These are phyloP conservation scores for Palythoa heliodiscus DNA, from an alignment of 92 coral and sea anemone species.

Conservation along the genomic window DNA sequence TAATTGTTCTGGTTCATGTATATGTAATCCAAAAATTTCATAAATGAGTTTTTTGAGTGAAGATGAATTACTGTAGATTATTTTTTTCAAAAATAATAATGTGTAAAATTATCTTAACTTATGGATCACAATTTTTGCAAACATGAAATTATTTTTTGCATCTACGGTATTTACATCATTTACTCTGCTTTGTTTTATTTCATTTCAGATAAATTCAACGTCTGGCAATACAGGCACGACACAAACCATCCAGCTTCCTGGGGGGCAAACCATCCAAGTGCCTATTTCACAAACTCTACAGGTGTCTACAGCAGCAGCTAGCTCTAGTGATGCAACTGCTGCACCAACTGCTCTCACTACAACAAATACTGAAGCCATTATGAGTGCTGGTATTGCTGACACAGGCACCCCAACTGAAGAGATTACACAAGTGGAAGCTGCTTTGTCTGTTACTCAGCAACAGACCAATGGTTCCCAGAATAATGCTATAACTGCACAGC, in stretches of 20 bases:
- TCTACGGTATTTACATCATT: not conserved
- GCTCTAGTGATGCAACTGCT: slow-evolving; percentile 49
- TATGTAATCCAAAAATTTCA: too few relatives aligned
- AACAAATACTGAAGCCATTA: slow-evolving; percentile 76
- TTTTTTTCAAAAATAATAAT: too few relatives aligned
- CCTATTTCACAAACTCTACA: slow-evolving; percentile 69
- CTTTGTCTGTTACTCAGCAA: slow-evolving; percentile 6
- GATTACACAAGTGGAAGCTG: slow-evolving; percentile 36
- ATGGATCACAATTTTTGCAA: not conserved
- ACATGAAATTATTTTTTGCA: not conserved
- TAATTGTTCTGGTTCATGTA: too few relatives aligned
- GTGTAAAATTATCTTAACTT: too few relatives aligned
- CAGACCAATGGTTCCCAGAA: slow-evolving; percentile 40
- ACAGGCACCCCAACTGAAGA: slow-evolving; percentile 15
- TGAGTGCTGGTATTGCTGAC: slow-evolving; percentile 62
- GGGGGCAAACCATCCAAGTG: slow-evolving; percentile 92
- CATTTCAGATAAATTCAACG: slow-evolving; percentile 54
- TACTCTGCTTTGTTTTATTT: not conserved
- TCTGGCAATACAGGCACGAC: slow-evolving; percentile 73
- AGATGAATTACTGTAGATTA: too few relatives aligned
- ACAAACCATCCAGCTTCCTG: slow-evolving; percentile 88
- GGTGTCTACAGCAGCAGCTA: slow-evolving; percentile 66
- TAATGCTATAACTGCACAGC: slow-evolving; percentile 29
- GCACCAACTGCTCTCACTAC: slow-evolving; percentile 58
- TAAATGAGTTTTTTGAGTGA: too few relatives aligned